Conservation (phyloP, 2,888 invertebrate species). For the Strigamia crassipes region DNA sequence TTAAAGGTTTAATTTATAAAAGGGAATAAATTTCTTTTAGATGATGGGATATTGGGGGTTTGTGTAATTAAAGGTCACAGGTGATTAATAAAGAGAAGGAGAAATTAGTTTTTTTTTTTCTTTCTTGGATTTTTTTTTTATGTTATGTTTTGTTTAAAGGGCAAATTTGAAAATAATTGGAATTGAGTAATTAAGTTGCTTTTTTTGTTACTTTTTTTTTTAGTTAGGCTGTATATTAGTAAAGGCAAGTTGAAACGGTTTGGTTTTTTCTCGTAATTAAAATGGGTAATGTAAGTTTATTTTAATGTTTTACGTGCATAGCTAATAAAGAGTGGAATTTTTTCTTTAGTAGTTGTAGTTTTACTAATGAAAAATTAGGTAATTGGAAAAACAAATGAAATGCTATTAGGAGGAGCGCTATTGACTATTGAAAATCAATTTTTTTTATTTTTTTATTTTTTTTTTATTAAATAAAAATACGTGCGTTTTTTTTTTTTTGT, state of each 20-base stretch:
- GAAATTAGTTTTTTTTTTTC: slow-evolving; percentile 10
- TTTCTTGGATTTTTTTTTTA: background rate
- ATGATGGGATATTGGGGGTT: slow-evolving; percentile 31
- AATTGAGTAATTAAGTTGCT: slow-evolving; percentile 23
- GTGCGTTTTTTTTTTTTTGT: too few relatives aligned
- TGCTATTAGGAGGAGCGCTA: too few relatives aligned
- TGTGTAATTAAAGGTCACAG: slow-evolving; percentile 32
- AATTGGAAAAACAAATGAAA: too few relatives aligned
- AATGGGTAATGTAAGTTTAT: slow-evolving; percentile 24
- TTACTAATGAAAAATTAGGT: too few relatives aligned
- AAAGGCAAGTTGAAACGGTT: background rate
- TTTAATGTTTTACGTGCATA: background rate
- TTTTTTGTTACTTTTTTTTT: background rate
- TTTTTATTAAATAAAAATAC: too few relatives aligned
- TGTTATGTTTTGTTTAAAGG: background rate
- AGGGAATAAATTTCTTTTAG: slow-evolving; percentile 1
- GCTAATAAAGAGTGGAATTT: too few relatives aligned
- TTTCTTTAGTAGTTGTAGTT: too few relatives aligned
- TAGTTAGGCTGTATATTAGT: background rate
- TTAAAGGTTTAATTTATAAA: slow-evolving; percentile 4
- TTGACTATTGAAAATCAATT: too few relatives aligned
- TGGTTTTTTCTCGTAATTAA: background rate
- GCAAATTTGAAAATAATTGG: slow-evolving; percentile 23
- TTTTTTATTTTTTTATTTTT: too few relatives aligned
- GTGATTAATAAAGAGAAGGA: slow-evolving; percentile 30